phyloP scores from a whole-genome alignment of 2,113 vertebrate genomes.

The Oryzias woworae region DNA sequence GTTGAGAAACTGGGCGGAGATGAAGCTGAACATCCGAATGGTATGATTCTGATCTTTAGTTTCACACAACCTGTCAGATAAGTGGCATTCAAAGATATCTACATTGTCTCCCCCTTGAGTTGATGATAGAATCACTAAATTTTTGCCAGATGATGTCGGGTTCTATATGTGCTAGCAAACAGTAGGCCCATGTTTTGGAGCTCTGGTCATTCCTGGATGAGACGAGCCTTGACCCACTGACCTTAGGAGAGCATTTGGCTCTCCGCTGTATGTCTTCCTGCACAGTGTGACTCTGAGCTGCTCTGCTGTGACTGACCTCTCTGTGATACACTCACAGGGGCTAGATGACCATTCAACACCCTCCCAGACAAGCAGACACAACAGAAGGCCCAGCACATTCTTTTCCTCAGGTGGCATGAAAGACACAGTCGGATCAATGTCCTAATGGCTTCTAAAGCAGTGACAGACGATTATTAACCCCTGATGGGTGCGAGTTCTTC shows the following conservation, averaged over 20 bases:
- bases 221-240: conserved; percentile 45
- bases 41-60: too few species aligned
- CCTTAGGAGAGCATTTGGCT: conserved; percentile 37
- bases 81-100: too few species aligned
- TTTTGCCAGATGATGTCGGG: too few species aligned
- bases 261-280: conserved; percentile 30
- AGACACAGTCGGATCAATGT: conserved; percentile 60
- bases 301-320: conserved; percentile 51
- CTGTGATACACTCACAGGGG: conserved; percentile 38
- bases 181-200: background rate
- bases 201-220: conserved; percentile 2
- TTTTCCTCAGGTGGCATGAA: conserved; percentile 69
- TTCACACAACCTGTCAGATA: too few species aligned
- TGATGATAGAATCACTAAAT: too few species aligned
- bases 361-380: conserved; percentile 56
- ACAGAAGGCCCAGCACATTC: conserved; percentile 54
- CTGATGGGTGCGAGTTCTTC: conserved; percentile 36
- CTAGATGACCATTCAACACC: conserved; percentile 43
- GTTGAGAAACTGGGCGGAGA: too few species aligned
- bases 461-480: conserved; percentile 62
- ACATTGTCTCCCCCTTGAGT: too few species aligned
- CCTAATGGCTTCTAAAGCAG: conserved; percentile 58
- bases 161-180: too few species aligned
- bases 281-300: conserved; percentile 41
- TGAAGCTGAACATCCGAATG: too few species aligned